Conservation (phyloP, 2,888 invertebrate species). For the Nipponacmea schrenckii region DNA sequence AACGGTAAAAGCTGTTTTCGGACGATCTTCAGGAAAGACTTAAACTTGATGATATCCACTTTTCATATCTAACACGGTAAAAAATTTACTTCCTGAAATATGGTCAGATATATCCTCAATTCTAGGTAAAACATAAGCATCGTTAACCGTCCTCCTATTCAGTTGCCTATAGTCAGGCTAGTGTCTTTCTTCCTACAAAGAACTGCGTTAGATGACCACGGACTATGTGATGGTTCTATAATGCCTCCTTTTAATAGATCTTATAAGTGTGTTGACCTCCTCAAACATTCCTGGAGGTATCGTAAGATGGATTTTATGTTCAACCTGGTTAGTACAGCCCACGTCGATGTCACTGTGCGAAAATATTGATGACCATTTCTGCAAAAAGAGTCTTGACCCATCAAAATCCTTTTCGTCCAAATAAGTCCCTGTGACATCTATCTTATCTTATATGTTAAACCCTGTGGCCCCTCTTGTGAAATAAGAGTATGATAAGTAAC, state of each 20-base stretch:
- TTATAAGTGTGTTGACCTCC: not conserved
- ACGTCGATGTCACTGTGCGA: no score
- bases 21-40: constrained; percentile 16
- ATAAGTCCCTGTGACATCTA: no score
- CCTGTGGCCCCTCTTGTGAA: no score
- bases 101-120: not conserved
- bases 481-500: no score
- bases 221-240: constrained; percentile 2
- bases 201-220: not conserved
- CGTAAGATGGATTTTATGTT: no score
- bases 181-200: not conserved
- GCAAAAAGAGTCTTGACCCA: no score
- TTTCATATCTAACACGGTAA: constrained; percentile 16
- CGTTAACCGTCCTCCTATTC: not conserved
- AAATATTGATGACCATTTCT: no score
- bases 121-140: not conserved
- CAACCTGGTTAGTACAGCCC: no score
- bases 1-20: constrained; percentile 20
- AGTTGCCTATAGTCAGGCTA: not conserved
- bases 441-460: no score
- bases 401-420: no score
- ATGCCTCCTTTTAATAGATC: not conserved
- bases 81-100: constrained; percentile 7
- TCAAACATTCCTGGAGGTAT: no score
- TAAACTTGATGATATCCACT: constrained; percentile 18